Percentiles rank a stretch among this genome's conserved stretches.
Evolutionary conservation across 2,113 vertebrate genomes (phyloP).

Genomic region (Engraulis encrasicolus): DNA sequence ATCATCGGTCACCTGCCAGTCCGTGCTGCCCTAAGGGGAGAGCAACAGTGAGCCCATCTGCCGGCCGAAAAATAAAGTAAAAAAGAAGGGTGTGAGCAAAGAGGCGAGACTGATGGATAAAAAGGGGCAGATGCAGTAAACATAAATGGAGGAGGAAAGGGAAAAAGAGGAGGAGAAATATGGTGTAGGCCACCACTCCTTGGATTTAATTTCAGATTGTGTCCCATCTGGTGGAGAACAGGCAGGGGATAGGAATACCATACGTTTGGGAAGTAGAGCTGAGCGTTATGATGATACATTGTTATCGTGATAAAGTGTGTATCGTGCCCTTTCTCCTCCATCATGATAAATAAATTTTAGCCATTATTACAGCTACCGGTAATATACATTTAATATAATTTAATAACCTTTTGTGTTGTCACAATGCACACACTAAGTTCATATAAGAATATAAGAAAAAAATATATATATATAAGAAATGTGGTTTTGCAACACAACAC

Average conservation of each 20-base stretch:
- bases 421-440: too few species aligned
- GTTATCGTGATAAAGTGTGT: too few species aligned
- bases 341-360: too few species aligned
- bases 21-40: not conserved
- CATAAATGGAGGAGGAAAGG: not conserved
- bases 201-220: not conserved
- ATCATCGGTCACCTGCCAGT: not conserved
- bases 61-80: not conserved
- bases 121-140: not conserved
- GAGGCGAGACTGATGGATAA: not conserved
- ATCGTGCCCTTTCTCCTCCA: too few species aligned
- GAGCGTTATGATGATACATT: too few species aligned
- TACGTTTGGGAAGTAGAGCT: not conserved
- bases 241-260: not conserved
- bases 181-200: not conserved
- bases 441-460: too few species aligned
- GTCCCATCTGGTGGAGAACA: slow-evolving; percentile 11
- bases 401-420: too few species aligned
- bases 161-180: not conserved
- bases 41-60: not conserved
- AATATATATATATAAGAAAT: too few species aligned
- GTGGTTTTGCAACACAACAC: too few species aligned
- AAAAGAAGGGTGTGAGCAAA: not conserved
- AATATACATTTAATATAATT: too few species aligned
- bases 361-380: too few species aligned